Evolutionary conservation across 2,888 invertebrate species (phyloP).

Genomic region (Polyommatus icarus): DNA sequence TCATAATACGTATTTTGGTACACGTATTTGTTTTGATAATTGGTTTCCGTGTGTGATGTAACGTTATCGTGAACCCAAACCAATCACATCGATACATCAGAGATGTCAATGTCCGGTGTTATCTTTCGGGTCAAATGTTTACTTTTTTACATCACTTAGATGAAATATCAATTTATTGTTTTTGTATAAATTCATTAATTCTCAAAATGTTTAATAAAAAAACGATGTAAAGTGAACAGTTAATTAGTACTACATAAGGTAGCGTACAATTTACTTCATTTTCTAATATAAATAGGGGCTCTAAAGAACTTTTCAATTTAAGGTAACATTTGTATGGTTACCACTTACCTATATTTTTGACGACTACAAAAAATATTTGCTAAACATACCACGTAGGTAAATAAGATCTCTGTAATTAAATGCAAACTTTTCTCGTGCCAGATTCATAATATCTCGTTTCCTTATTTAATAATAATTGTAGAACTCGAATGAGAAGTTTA

Average conservation of each 20-base stretch:
- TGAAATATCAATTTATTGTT: slow-evolving; percentile 48
- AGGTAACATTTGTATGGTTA: no score
- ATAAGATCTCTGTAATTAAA: background rate
- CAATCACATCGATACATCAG: slow-evolving; percentile 46
- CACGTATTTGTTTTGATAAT: slow-evolving; percentile 27
- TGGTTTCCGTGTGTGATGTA: slow-evolving; percentile 30
- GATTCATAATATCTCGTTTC: slow-evolving; percentile 17
- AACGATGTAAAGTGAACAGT: no score
- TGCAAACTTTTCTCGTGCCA: background rate
- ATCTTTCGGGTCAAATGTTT: slow-evolving; percentile 60
- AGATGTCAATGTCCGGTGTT: slow-evolving; percentile 62
- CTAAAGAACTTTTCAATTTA: no score
- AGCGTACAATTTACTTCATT: no score
- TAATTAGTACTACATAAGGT: no score
- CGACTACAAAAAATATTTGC: background rate
- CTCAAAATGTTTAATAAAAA: slow-evolving; percentile 48
- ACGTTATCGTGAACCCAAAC: slow-evolving; percentile 44
- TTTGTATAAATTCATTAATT: slow-evolving; percentile 44
- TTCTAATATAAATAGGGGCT: no score
- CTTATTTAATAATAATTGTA: background rate
- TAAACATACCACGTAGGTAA: background rate
- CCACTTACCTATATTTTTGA: background rate
- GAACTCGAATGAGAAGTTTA: slow-evolving; percentile 18
- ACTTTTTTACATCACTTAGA: slow-evolving; percentile 47
- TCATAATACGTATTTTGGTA: background rate